Evolutionary conservation across 2,113 vertebrate genomes (phyloP).

Genomic region (Hemichromis elongatus): DNA sequence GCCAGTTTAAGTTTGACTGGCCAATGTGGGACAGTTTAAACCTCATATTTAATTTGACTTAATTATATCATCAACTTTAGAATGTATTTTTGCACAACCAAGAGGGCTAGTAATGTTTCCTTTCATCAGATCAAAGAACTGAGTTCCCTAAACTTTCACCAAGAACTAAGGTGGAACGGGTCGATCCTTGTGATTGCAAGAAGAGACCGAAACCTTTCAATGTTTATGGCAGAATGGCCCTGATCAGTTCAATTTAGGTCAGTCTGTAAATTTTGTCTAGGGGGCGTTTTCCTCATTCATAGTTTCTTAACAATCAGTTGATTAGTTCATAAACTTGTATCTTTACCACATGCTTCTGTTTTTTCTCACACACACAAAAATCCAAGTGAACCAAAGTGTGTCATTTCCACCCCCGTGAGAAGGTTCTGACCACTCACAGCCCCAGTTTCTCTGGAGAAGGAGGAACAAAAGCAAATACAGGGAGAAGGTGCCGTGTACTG

Average conservation of each 20-base stretch:
- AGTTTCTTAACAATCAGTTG: background rate
- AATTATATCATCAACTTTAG: background rate
- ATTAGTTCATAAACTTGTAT: background rate
- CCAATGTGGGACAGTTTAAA: background rate
- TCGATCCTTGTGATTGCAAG: background rate
- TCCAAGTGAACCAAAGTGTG: background rate
- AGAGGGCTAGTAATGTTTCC: background rate
- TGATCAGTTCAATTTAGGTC: background rate
- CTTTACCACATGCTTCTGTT: background rate
- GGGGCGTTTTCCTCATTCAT: background rate
- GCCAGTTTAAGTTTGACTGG: background rate
- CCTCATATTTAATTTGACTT: background rate
- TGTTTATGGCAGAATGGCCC: background rate
- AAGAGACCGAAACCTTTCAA: background rate
- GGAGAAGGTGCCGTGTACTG: background rate
- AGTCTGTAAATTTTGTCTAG: background rate
- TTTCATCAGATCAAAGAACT: background rate
- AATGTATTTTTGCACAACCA: background rate
- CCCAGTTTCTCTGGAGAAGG: background rate
- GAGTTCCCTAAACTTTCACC: no score
- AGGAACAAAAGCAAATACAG: background rate
- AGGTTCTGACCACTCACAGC: background rate
- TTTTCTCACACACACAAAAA: background rate
- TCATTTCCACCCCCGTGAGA: background rate
- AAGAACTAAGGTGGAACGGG: background rate